phyloP scores from a whole-genome alignment of 2,888 invertebrate genomes.

The Galeopsomyia nigrocyanea region DNA sequence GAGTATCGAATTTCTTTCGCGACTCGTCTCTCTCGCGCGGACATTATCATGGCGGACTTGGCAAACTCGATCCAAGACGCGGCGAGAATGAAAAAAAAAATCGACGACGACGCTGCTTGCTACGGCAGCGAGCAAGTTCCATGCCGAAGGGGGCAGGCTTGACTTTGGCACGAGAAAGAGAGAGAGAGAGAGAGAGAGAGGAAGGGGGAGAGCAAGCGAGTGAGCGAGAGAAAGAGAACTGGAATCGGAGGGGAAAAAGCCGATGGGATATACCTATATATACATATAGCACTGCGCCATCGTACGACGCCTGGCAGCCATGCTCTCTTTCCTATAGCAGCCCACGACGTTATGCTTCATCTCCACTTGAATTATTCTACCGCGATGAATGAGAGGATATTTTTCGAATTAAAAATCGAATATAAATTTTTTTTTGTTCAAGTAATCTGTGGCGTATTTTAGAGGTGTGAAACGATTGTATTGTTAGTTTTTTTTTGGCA shows the following conservation, averaged over 20 bases:
- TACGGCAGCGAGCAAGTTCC: neutral
- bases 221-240: slow-evolving; percentile 49
- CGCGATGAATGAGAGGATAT: too few relatives aligned
- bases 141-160: slow-evolving; percentile 31
- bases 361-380: too few relatives aligned
- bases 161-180: too few relatives aligned
- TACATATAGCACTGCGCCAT: slow-evolving; percentile 27
- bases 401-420: too few relatives aligned
- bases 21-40: too few relatives aligned
- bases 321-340: slow-evolving; percentile 46
- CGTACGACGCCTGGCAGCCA: slow-evolving; percentile 53
- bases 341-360: too few relatives aligned
- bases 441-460: too few relatives aligned
- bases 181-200: slow-evolving; percentile 46
- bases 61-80: slow-evolving; percentile 20
- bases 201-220: slow-evolving; percentile 33
- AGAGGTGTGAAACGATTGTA: too few relatives aligned
- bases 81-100: too few relatives aligned
- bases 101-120: too few relatives aligned
- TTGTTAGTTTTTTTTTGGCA: too few relatives aligned
- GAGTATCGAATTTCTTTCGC: slow-evolving; percentile 28
- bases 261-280: slow-evolving; percentile 44
- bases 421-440: too few relatives aligned
- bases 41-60: slow-evolving; percentile 29
- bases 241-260: slow-evolving; percentile 53